A percentile compares a stretch with the other conserved stretches of the same genome.
Conservation (phyloP, 2,888 invertebrate species). For the Gonocerus acuteangulatus region DNA sequence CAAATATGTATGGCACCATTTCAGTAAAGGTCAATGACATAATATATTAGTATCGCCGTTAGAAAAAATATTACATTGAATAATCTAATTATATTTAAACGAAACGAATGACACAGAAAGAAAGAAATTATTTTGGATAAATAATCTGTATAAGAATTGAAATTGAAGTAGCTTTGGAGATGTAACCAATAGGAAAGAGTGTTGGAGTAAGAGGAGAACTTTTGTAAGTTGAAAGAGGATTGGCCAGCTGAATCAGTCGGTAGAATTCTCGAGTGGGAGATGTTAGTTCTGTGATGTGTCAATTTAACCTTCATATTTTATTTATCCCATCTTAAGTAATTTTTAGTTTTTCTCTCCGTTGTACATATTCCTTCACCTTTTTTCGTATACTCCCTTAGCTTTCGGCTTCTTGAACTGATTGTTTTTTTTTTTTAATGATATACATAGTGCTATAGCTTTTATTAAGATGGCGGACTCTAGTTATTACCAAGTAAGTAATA, state of each 20-base stretch:
- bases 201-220: conserved; percentile 17
- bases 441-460: conserved; percentile 22
- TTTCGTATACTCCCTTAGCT: not conserved
- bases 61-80: no score
- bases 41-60: no score
- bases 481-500: conserved; percentile 55
- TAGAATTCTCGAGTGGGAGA: conserved; percentile 29
- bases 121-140: no score
- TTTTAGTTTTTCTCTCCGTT: not conserved
- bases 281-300: conserved; percentile 33
- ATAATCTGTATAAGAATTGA: not conserved
- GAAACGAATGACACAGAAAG: no score
- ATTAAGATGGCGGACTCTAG: conserved; percentile 57
- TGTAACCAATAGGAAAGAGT: conserved; percentile 3
- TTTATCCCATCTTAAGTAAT: conserved; percentile 18
- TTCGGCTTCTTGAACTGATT: conserved; percentile 10
- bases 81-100: no score
- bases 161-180: conserved; percentile 12
- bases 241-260: conserved; percentile 35
- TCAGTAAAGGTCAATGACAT: no score
- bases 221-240: conserved; percentile 30
- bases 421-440: not conserved
- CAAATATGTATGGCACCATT: no score
- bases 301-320: conserved; percentile 30
- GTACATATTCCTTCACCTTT: conserved; percentile 1